These are phyloP conservation scores for Pygoscelis adeliae DNA, from an alignment of 2,113 vertebrate species.

Conservation along the genomic window DNA sequence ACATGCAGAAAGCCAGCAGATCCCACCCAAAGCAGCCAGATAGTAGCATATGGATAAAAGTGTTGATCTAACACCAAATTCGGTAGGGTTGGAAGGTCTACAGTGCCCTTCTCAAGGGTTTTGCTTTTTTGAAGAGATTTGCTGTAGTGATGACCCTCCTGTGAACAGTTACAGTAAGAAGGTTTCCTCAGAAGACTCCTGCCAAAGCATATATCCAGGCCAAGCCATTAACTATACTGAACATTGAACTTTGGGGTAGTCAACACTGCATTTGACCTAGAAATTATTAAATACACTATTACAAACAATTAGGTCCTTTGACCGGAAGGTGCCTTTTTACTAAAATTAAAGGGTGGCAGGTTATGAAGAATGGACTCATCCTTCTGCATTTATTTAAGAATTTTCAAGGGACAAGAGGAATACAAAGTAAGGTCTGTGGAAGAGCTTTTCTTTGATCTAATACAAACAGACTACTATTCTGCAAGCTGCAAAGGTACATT, in stretches of 20 bases:
- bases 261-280: neutral
- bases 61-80: neutral
- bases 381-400: neutral
- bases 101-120: neutral
- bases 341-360: neutral
- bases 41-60: neutral
- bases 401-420: slow-evolving; percentile 17
- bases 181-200: neutral
- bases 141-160: neutral
- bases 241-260: neutral
- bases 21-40: neutral
- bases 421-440: neutral
- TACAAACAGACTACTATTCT: slow-evolving; percentile 62
- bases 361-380: neutral
- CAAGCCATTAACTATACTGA: neutral
- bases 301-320: neutral
- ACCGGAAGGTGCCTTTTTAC: neutral
- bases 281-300: neutral
- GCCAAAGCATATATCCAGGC: neutral
- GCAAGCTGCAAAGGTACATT: slow-evolving; percentile 69
- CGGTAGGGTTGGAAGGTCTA: neutral
- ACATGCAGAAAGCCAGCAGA: neutral
- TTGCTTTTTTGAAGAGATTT: neutral
- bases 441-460: slow-evolving; percentile 49
- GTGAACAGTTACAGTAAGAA: neutral